Evolutionary conservation across 2,888 invertebrate species (phyloP), one percentile per base, ranked within the genome.

Genomic region (Parelbella ahira): DNA sequence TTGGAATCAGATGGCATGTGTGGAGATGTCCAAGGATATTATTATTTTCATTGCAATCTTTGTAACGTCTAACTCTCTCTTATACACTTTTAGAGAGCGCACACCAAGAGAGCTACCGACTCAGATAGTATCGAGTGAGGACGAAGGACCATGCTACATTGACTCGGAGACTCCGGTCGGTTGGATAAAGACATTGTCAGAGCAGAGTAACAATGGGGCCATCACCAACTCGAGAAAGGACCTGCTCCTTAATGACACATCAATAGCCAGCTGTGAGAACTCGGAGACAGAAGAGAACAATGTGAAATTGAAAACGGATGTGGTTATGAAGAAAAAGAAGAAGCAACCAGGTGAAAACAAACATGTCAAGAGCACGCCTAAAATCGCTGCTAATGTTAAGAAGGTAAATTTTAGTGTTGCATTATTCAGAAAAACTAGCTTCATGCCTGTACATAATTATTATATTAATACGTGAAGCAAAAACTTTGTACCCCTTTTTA

Each of bases 41-140:
- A n/a, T n/a, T n/a, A n/a, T n/a, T n/a, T n/a, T n/a, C n/a, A n/a
- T n/a, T n/a, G n/a, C n/a, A n/a, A n/a, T n/a, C n/a, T n/a, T n/a
- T n/a, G n/a, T n/a, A n/a, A n/a, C n/a, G n/a, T n/a, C n/a, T n/a
- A n/a, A n/a, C n/a, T n/a, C n/a, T n/a, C n/a, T n/a, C n/a, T n/a
- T n/a, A n/a, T n/a, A n/a, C n/a, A n/a, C n/a, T 25, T 25, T 19
- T 28, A 88, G 92, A 52, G 91, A 91, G 52, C 78, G 88, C 0
- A 58, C 80, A 0, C 87, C 89, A 21, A 77, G 91, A 10, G 89
- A 90, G 27, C 56, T 91, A 0, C 91, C 91, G 1, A 78, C 72
- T 0, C 76, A 71, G 49, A 60, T 78, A 20, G 59, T 79, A 8
- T 88, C 87, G 0, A 88, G 88, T 47, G 84, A 88, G 55, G 89